Percentiles rank a stretch among this genome's conserved stretches.
Evolutionary conservation across 2,888 invertebrate genomes (phyloP).

Genomic region (Agelastica alni): DNA sequence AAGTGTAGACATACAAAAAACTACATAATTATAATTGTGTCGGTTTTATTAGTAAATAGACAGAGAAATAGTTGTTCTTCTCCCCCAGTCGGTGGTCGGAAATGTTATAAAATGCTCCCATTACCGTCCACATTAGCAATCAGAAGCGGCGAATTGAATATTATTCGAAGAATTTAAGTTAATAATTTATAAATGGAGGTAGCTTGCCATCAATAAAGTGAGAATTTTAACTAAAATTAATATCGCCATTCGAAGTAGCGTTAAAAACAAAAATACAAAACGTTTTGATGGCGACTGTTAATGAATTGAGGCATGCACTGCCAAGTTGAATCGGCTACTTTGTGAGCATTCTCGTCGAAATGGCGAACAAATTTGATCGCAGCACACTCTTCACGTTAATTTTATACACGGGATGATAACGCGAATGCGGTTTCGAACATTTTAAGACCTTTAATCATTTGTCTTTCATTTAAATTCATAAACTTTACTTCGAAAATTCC

Average conservation of each 20-base stretch:
- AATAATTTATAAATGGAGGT: slow-evolving; percentile 36
- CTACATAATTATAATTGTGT: no score
- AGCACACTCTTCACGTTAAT: not conserved
- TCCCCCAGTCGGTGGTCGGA: not conserved
- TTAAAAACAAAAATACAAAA: slow-evolving; percentile 51
- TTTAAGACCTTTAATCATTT: no score
- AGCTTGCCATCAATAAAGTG: slow-evolving; percentile 45
- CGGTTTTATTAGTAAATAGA: no score
- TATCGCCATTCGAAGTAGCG: slow-evolving; percentile 44
- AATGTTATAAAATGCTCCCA: not conserved
- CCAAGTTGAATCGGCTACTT: slow-evolving; percentile 46
- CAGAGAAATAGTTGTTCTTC: no score
- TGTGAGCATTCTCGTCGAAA: slow-evolving; percentile 45
- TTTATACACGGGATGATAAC: not conserved
- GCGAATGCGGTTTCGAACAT: no score
- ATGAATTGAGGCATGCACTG: slow-evolving; percentile 47
- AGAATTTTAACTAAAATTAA: slow-evolving; percentile 55
- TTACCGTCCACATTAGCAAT: slow-evolving; percentile 1
- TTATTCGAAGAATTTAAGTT: slow-evolving; percentile 43
- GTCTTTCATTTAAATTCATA: no score
- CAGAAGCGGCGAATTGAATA: not conserved
- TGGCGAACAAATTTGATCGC: slow-evolving; percentile 37
- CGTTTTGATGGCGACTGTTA: slow-evolving; percentile 45
- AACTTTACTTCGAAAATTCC: no score
- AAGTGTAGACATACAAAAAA: no score